Base-by-base conservation (phyloP, 2,113 vertebrate species). In the Pristiophorus japonicus region DNA sequence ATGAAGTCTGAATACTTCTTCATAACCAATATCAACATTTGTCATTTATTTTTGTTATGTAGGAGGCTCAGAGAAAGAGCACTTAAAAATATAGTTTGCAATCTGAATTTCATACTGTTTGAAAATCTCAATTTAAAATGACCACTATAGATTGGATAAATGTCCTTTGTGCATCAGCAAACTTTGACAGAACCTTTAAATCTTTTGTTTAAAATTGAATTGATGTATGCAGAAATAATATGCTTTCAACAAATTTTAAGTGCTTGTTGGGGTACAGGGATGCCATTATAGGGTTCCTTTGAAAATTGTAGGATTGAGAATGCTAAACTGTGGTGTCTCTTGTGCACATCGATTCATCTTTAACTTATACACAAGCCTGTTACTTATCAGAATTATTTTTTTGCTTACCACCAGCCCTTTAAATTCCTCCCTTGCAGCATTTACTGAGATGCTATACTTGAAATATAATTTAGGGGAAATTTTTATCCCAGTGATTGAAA, bases 1-100 rank as follows among this genome's bases (percentile, higher is more conserved):
- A 96, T 96, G 98, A 99, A 97, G 97, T 98, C 87, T 99, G 97
- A 95, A 95, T 18, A 8, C 92, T 3, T 0, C 22, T 94, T 51
- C 38, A 66, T 66, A 94, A 51, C 87, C 87, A 59, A 59, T 59
- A 30, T 59, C 55, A 88, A 88, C 97, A 97, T 97, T 96, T 96
- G 55, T 96, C 96, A 97, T 96, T 96, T 97, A 45, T 4, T 95
- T 63, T 20, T 73, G 67, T 66, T 45, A 45, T 95, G 20, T 95
- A 70, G 63, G 65, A 7, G 62, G 62, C 1, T 34, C 3, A 95
- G n/a, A 90, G 66, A 95, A 65, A 95, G 65, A 10, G n/a, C 62
- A 45, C 27, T 94, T 22, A 30, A 42, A 70, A 94, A 27, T 94
- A 18, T 42, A 66, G 91, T 67, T 94, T 66, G 42, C 38, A 70